Base-by-base conservation (phyloP, 2,113 vertebrate genomes). In the Mastomys natalensis region DNA sequence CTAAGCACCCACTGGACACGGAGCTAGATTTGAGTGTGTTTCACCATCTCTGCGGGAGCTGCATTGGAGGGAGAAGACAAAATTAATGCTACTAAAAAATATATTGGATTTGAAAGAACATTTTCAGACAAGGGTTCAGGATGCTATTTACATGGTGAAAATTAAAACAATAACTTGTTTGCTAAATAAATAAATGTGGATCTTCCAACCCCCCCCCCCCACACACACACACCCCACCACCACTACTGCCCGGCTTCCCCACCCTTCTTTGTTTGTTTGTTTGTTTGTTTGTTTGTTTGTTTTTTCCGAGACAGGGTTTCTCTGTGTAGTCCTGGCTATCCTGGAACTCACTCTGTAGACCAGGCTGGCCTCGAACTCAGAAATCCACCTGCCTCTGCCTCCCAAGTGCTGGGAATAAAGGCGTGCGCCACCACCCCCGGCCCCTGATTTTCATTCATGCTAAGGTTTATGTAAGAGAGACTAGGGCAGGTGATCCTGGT, bases 131-230 rank as follows among this genome's bases (percentile, higher is more conserved):
- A 60, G 37, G 3, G 22, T 51, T 5, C 80, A 84, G 58, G 24
- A 62, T 29, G 55, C 24, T 84, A 4, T 62, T 62, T 84, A 43
- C 58, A 45, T 64, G 40, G 58, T 64, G 82, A 45, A 17, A 45
- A 64, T 6, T 45, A 60, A 85, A 85, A 64, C 15, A 64, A 84
- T 58, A 55, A 81, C 24, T 84, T 62, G 81, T 43, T n/a, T 43
- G 13, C 26, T 43, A 43, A 84, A 24, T 62, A 62, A 84, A 43
- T 37, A 60, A 21, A 55, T 37, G 19, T 55, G n/a, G 51, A 53
- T 17, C 3, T 12, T 0, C 26, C 29, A 10, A 0, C 10, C 10
- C 64, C 6, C 22, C 1, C 60, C 11, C 26, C 45, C 45, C 45
- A 6, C 45, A n/a, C n/a, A n/a, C n/a, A n/a, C n/a, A n/a, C n/a